Base-by-base conservation (phyloP, 2,113 vertebrate species). In the Natator depressus region DNA sequence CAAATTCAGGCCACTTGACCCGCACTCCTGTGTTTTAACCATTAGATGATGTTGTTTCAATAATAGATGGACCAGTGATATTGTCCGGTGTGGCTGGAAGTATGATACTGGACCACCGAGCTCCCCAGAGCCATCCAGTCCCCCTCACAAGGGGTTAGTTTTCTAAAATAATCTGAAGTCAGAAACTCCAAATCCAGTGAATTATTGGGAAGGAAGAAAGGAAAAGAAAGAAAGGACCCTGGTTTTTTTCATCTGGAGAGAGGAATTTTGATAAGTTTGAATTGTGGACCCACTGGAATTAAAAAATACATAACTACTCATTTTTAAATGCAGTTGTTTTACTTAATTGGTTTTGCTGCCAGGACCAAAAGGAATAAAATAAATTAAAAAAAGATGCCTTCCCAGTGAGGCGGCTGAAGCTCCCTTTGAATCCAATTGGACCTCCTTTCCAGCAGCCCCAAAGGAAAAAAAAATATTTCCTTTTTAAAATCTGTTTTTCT, bases 291-390 rank as follows among this genome's bases (percentile, higher is more conserved):
- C 22, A 87, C 88, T 97, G 96, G 98, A 98, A 98, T 98, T 98
- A 98, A 98, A 98, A 98, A 96, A 19, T 95, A 98, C 90, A 59
- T 95, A 98, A 96, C 95, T 97, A 97, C 93, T 97, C 97, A 88
- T 97, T 98, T 98, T 97, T 96, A 98, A 98, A 97, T 96, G 96
- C 94, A 97, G 92, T 98, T 98, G 97, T 98, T 98, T 98, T 98
- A 97, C 96, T 97, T 98, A 98, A 98, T 98, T 98, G 98, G 98
- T 98, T 98, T 98, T 98, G 96, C 97, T 1, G 0, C 95, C 80
- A 96, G 97, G 93, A 93, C 89, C 54, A 54, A 91, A 92, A 91
- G 51, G 54, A 94, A 87, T 89, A 92, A 96, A 96, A 93, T 96
- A 97, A 97, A 97, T 76, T 89, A 86, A 84, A 82, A 92, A 94